These are phyloP conservation scores for Lypha dubia DNA, from an alignment of 2,888 invertebrate species.

Conservation along the genomic window DNA sequence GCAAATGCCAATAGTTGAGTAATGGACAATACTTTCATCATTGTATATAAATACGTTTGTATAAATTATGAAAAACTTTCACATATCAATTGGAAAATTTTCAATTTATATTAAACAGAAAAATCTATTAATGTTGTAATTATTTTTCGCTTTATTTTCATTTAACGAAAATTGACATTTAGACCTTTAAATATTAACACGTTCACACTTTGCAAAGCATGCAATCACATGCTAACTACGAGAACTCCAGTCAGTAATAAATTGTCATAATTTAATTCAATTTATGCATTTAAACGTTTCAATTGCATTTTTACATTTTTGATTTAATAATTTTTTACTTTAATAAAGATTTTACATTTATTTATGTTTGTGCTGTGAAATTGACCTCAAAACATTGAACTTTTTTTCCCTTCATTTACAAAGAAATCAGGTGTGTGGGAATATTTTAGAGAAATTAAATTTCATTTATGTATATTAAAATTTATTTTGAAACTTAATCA, in stretches of 20 bases:
- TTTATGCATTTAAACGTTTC: slow-evolving; percentile 20
- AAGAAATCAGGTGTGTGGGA: slow-evolving; percentile 35
- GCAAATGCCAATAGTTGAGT: not conserved
- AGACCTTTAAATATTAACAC: slow-evolving; percentile 13
- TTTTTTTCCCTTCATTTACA: not conserved
- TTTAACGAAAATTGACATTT: slow-evolving; percentile 24
- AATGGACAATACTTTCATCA: too few relatives aligned
- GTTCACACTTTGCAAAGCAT: slow-evolving; percentile 6
- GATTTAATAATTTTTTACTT: not conserved
- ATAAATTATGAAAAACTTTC: not conserved
- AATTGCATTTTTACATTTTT: slow-evolving; percentile 32
- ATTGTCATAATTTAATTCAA: slow-evolving; percentile 56
- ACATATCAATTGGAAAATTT: not conserved
- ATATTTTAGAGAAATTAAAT: not conserved
- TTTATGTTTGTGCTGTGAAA: slow-evolving; percentile 27
- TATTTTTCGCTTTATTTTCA: slow-evolving; percentile 4
- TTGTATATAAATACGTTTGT: too few relatives aligned
- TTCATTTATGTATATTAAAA: not conserved
- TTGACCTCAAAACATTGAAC: slow-evolving; percentile 62
- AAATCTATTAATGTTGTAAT: slow-evolving; percentile 2
- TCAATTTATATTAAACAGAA: not conserved
- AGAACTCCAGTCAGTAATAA: not conserved
- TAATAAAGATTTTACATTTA: slow-evolving; percentile 10
- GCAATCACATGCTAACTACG: not conserved
- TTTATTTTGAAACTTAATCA: slow-evolving; percentile 7